phyloP scores from a whole-genome alignment of 2,888 invertebrate genomes.

The Parnassius mnemosyne region DNA sequence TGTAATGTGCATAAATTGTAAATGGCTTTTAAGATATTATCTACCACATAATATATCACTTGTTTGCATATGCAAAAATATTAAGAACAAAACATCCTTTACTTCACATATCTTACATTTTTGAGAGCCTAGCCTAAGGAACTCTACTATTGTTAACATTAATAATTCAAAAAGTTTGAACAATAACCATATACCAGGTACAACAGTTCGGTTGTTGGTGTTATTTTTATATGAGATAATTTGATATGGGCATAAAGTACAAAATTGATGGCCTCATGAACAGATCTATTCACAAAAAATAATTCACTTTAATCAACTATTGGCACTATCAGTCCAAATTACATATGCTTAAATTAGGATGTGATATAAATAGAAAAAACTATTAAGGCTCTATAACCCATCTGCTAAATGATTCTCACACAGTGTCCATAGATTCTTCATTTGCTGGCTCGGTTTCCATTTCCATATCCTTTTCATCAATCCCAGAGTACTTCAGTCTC shows the following conservation, averaged over 20 bases:
- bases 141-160: slow-evolving; percentile 11
- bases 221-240: neutral
- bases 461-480: slow-evolving; percentile 75
- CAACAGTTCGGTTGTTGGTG: slow-evolving; percentile 10
- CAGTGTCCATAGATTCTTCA: slow-evolving; percentile 77
- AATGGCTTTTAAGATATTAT: slow-evolving; percentile 29
- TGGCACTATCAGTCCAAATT: slow-evolving; percentile 60
- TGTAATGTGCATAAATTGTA: slow-evolving; percentile 37
- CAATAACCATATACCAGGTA: neutral
- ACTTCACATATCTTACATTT: slow-evolving; percentile 15
- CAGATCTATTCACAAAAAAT: slow-evolving; percentile 26
- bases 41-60: slow-evolving; percentile 32
- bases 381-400: slow-evolving; percentile 45
- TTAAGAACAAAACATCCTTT: slow-evolving; percentile 8
- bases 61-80: slow-evolving; percentile 26
- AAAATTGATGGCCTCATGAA: slow-evolving; percentile 8
- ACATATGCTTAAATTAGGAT: slow-evolving; percentile 38
- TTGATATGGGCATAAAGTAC: neutral
- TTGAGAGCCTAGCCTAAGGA: slow-evolving; percentile 18
- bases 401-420: slow-evolving; percentile 53
- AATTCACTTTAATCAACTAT: slow-evolving; percentile 43
- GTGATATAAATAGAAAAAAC: slow-evolving; percentile 41
- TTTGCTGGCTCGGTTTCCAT: slow-evolving; percentile 77
- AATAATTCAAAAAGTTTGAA: slow-evolving; percentile 9
- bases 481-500: slow-evolving; percentile 83